Percentiles rank a stretch among this genome's conserved stretches.
phyloP scores from a whole-genome alignment of 2,113 vertebrate species.

The Platanista minor region DNA sequence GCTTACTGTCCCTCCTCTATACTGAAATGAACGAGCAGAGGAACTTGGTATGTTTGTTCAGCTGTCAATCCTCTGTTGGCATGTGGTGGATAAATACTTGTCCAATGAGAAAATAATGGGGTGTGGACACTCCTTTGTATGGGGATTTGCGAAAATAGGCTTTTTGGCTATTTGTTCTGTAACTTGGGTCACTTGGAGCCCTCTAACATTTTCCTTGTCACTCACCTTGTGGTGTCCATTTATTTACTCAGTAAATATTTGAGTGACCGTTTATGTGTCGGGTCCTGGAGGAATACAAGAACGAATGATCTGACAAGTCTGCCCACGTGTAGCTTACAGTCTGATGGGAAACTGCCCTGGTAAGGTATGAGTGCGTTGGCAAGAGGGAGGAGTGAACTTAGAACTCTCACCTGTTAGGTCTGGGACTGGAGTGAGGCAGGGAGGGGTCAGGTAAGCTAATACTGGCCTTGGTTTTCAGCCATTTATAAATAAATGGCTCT shows the following conservation, averaged over 20 bases:
- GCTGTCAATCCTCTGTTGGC: background rate
- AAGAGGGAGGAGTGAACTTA: no score
- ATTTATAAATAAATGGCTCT: background rate
- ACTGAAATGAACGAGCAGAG: background rate
- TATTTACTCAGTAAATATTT: background rate
- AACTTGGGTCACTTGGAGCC: no score
- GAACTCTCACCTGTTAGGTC: background rate
- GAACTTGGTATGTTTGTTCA: background rate
- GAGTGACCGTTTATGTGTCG: background rate
- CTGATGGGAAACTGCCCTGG: no score
- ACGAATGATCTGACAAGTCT: rapidly evolving
- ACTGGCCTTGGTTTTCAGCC: background rate
- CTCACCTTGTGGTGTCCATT: background rate
- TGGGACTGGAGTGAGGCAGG: no score
- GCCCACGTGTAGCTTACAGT: background rate
- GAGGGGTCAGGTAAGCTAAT: no score
- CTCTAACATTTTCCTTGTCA: background rate
- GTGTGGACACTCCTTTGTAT: background rate
- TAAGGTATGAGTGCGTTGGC: background rate
- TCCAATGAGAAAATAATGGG: background rate
- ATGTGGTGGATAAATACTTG: background rate
- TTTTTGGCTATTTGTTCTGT: background rate
- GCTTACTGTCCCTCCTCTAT: no score
- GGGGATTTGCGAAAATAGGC: background rate
- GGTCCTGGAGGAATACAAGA: background rate